phyloP scores from a whole-genome alignment of 2,113 vertebrate species.

The Setophaga petechia region DNA sequence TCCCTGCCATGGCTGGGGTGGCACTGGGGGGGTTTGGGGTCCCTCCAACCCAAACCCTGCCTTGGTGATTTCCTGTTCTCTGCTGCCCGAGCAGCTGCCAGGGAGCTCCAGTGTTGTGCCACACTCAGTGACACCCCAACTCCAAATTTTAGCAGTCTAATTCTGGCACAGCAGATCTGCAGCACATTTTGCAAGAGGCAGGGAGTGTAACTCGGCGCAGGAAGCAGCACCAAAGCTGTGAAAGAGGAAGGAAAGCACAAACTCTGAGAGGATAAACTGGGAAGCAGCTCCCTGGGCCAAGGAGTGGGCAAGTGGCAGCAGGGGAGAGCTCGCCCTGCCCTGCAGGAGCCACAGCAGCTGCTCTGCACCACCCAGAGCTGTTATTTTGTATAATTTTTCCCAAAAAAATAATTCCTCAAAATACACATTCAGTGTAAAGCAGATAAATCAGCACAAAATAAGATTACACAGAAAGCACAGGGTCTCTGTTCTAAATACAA shows the following conservation, averaged over 20 bases:
- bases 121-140: rapidly evolving
- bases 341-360: rapidly evolving
- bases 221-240: neutral
- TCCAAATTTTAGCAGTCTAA: neutral
- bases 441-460: neutral
- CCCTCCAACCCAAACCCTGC: rapidly evolving
- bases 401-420: neutral
- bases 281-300: neutral
- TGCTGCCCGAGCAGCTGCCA: rapidly evolving
- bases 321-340: neutral
- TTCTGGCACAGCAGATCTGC: neutral
- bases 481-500: neutral
- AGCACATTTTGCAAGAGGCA: neutral
- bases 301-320: neutral
- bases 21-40: rapidly evolving
- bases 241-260: neutral
- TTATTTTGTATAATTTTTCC: rapidly evolving
- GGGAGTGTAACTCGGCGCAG: neutral
- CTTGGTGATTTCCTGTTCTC: too few relatives aligned
- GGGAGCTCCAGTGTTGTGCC: neutral
- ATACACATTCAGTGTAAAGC: neutral
- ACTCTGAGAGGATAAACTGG: neutral
- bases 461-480: neutral
- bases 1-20: neutral
- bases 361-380: neutral